Evolutionary conservation across 2,113 vertebrate genomes (phyloP).

Genomic region (Syrmaticus mikado): DNA sequence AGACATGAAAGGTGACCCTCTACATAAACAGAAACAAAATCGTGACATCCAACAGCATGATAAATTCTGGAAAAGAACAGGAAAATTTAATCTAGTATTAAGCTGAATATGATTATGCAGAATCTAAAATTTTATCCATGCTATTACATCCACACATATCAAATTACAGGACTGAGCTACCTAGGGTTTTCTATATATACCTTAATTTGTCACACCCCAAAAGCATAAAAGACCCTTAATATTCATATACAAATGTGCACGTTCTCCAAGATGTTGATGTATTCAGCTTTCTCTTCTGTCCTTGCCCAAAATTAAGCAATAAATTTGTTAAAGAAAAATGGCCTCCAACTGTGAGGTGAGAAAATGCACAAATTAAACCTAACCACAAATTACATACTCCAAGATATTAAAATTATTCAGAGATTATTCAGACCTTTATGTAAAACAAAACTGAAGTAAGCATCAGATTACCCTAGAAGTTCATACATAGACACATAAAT

Average conservation of each 20-base stretch:
- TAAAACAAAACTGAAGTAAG: constrained; percentile 48
- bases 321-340: constrained; percentile 22
- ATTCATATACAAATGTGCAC: background rate
- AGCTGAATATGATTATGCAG: background rate
- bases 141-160: background rate
- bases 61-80: background rate
- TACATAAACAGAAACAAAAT: background rate
- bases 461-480: background rate
- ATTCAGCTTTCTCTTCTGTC: constrained; percentile 1
- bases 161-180: background rate
- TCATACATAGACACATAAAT: background rate
- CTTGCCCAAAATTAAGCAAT: constrained; percentile 14
- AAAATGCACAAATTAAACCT: constrained; percentile 44
- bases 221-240: constrained; percentile 19
- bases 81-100: constrained; percentile 6
- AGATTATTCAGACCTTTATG: constrained; percentile 21
- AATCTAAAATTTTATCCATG: constrained; percentile 1
- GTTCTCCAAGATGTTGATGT: background rate
- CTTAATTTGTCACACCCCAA: background rate
- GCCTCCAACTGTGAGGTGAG: constrained; percentile 45
- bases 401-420: constrained; percentile 24
- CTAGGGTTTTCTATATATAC: background rate
- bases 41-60: background rate
- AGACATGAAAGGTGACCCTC: background rate
- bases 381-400: constrained; percentile 25